A percentile compares a stretch with the other conserved stretches of the same genome.
phyloP scores from a whole-genome alignment of 2,113 vertebrate species.

The Procapra przewalskii region DNA sequence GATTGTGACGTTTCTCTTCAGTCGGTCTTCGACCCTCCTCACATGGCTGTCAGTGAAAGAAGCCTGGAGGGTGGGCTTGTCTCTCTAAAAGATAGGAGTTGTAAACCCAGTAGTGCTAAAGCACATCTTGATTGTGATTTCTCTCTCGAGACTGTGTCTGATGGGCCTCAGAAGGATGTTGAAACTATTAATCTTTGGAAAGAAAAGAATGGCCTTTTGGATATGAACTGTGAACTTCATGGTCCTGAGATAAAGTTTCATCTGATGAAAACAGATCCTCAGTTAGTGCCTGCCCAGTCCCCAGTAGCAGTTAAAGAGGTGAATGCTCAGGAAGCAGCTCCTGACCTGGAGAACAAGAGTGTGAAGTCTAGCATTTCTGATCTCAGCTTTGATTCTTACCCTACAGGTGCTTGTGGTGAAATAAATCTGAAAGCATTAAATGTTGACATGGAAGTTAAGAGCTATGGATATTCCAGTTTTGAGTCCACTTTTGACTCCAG shows the following conservation, averaged over 20 bases:
- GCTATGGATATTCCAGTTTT: constrained; percentile 74
- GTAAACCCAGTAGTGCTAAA: constrained; percentile 81
- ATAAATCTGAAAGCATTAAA: constrained; percentile 85
- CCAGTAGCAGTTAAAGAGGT: constrained; percentile 78
- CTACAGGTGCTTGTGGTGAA: constrained; percentile 73
- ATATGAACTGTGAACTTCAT: constrained; percentile 81
- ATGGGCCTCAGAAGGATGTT: constrained; percentile 68
- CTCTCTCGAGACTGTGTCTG: constrained; percentile 70
- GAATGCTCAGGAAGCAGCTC: constrained; percentile 80
- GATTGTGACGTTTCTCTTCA: constrained; percentile 61
- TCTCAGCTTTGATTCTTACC: constrained; percentile 87
- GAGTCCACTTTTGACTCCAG: constrained; percentile 73
- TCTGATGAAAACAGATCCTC: constrained; percentile 27
- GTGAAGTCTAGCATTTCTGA: constrained; percentile 83
- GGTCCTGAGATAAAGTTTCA: constrained; percentile 77
- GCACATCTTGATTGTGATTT: constrained; percentile 18
- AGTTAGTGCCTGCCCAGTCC: constrained; percentile 72
- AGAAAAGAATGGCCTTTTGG: constrained; percentile 82
- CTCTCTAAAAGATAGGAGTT: constrained; percentile 82
- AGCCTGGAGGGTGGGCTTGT: constrained; percentile 83
- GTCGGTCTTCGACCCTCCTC: constrained; percentile 69
- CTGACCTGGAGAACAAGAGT: constrained; percentile 83
- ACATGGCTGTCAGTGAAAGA: constrained; percentile 76
- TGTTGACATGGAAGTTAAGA: constrained; percentile 84
- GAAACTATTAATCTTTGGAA: constrained; percentile 80